Evolutionary conservation across 2,797 vertebrate species (phyloP), one percentile per base, ranked within the genome.

Genomic region (Passerculus sandwichensis): DNA sequence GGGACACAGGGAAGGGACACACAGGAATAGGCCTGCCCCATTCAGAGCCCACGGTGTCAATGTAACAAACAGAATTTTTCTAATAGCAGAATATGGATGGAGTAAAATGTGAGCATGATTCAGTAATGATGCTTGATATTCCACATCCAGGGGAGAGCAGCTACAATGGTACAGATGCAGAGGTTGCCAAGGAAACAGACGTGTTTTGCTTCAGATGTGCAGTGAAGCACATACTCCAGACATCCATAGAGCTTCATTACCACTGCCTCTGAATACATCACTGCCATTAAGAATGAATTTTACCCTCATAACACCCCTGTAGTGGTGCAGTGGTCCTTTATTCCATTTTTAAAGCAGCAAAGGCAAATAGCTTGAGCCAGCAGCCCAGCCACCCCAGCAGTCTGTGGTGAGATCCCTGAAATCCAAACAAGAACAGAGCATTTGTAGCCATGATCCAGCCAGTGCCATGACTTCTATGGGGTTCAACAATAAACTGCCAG

Each of bases 131-230:
- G 51, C 60, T 84, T 61, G 73, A 14, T 94, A 54, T 57, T 73
- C 70, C 73, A 57, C 5, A 0, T 51, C 66, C 4, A 1, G 66
- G 15, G 60, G 64, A 78, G 67, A 89, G 70, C 73, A 81, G 88
- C 60, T 92, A 76, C 76, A 79, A 14, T 0, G 21, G 73, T 73
- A 64, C n/a, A 50, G 79, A 91, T 83, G 88, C 89, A 95, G 80
- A 78, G 89, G 19, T 96, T 94, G 94, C 77, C 96, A 96, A 84
- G 94, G 95, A 95, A 96, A 96, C 95, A 91, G 92, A 94, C 29
- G 1, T 76, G 73, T 94, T 93, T 91, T 95, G 64, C 82, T 84
- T 96, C 89, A 50, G 82, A 44, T 88, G 91, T 88, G 79, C 95
- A 94, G 70, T 67, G 94, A 92, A 96, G 94, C 92, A 95, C 83